Base-by-base conservation (phyloP, 2,888 invertebrate genomes). In the Himalopsyche tibetana region DNA sequence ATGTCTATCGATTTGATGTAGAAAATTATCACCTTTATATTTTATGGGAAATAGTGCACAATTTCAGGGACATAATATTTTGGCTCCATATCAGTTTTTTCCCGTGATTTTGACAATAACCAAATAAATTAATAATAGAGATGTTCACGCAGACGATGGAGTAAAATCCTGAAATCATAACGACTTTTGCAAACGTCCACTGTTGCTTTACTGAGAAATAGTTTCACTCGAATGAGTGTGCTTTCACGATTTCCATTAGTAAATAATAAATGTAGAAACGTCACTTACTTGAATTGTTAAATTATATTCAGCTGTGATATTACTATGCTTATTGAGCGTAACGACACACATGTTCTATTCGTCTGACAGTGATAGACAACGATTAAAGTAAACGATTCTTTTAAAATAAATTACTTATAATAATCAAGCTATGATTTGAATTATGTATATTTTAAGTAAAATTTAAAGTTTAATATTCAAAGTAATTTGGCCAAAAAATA, bases 211-310 rank as follows among this genome's bases (percentile, higher is more conserved):
- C 82, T 45, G 19, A 69, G 80, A 81, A 55, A 81, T 36, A 80
- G 42, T 56, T 84, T 80, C 56, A 28, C 84, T 56, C 4, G 56
- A 42, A 80, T 80, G 19, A 55, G 42, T 40, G 74, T 51, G 84
- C 74, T 85, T 85, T 85, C 82, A 82, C 84, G 69, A 82, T 82
- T 69, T 85, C 84, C 42, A 82, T 69, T 81, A 38, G 55, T 63
- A 28, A 51, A 82, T 82, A 69, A 85, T 45, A 82, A 69, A 55
- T 74, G 63, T 19, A 63, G 63, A 63, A 63, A 63, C 63, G 19
- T 63, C 63, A 63, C 63, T 63, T 63, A 63, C 63, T 63, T 63
- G 11, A 69, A 81, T 28, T 19, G 55, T 55, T 84, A 51, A 63
- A 63, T 63, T 63, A 36, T 81, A 36, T 69, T 17, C 51, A 45